Conservation (phyloP, 2,888 invertebrate genomes). For the Hirtodrosophila histrioides region DNA sequence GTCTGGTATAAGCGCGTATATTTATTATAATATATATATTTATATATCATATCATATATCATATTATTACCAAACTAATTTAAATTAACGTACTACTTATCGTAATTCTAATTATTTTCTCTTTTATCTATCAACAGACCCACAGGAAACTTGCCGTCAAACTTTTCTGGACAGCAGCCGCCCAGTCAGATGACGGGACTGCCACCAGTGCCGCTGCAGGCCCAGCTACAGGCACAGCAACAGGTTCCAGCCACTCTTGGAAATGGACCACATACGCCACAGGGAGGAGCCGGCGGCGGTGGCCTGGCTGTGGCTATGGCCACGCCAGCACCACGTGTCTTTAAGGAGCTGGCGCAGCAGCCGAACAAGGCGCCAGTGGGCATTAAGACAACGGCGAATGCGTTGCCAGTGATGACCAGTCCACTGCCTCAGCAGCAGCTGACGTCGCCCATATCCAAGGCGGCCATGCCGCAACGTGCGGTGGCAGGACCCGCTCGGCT, state of each 20-base stretch:
- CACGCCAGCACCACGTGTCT: constrained; percentile 82
- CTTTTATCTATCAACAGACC: constrained; percentile 82
- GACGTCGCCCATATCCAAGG: constrained; percentile 57
- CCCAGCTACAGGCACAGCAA: constrained; percentile 47
- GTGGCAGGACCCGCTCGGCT: constrained; percentile 86
- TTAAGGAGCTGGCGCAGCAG: constrained; percentile 84
- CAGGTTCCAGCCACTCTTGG: constrained; percentile 41
- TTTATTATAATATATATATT: too few species aligned
- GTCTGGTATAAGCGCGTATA: too few species aligned
- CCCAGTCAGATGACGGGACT: constrained; percentile 63
- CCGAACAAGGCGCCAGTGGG: constrained; percentile 53
- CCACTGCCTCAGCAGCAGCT: constrained; percentile 55
- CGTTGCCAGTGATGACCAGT: constrained; percentile 33
- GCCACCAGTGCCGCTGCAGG: constrained; percentile 59
- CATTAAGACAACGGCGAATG: constrained; percentile 15
- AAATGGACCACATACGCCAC: constrained; percentile 41
- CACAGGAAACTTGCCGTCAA: constrained; percentile 85
- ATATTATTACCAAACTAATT: too few species aligned
- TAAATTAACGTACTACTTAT: neutral
- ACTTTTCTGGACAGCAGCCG: constrained; percentile 74
- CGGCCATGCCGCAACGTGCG: constrained; percentile 79
- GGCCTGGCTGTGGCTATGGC: constrained; percentile 83
- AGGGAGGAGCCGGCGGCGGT: constrained; percentile 60
- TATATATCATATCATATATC: too few species aligned
- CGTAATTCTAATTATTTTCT: neutral